Base-by-base conservation (phyloP, 2,888 invertebrate species). In the Brachycybe producta region DNA sequence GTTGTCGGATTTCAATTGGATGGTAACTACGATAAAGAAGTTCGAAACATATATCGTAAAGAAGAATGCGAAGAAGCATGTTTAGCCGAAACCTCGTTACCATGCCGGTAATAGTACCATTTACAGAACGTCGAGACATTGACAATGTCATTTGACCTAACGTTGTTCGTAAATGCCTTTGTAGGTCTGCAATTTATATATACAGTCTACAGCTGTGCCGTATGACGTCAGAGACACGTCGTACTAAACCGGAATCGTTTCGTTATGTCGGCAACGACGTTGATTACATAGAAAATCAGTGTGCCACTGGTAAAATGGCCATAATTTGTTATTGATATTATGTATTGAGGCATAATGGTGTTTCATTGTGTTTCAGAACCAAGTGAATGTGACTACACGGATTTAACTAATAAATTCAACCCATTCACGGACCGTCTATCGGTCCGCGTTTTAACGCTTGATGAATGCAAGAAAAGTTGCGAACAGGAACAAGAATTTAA, bases 1-100 rank as follows among this genome's bases (percentile, higher is more conserved):
- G 79, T 80, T 45, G 78, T 82, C 8, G 84, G 85, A 8, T 80
- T 80, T 57, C 76, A 79, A 58, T 67, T 88, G 57, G 74, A 82
- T 49, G 78, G 81, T n/a, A 48, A 27, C 23, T 48, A 40, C 23
- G 48, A 67, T 49, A 63, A 70, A 54, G 66, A 70, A 58, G 59
- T 70, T 13, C 59, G 64, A 28, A 64, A 66, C 58, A 68, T 72
- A 27, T 61, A 61, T 49, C 65, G 60, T 40, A 62, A 71, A 42
- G 67, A 69, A 30, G 68, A 70, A 52, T 73, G 73, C 55, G 64
- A 71, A 56, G 69, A 70, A 39, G 65, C 70, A 45, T 73, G 73
- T 57, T 62, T 73, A 26, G 61, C 66, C 43, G 70, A 69, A 57
- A 61, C 64, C 24, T 62, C 67, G 11, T 68, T 72, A 50, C 66